phyloP scores from a whole-genome alignment of 30 jellyfish, hydroid and myxozoan species.

The Hydractinia echinata region DNA sequence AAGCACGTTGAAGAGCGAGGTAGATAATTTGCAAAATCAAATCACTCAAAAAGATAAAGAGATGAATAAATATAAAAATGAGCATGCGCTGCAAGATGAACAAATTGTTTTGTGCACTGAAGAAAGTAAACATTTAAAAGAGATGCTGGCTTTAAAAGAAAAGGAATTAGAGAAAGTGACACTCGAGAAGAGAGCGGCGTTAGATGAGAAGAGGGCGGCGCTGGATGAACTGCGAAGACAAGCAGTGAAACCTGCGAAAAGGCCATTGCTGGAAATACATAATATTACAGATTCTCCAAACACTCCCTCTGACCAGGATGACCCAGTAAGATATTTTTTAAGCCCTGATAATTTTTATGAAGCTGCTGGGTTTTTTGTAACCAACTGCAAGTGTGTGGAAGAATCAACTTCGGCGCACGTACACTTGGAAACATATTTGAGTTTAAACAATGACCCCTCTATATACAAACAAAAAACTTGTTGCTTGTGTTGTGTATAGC shows the following conservation, averaged over 20 bases:
- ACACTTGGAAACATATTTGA: too few species aligned
- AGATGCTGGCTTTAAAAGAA: background rate
- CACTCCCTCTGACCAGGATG: background rate
- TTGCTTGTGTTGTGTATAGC: too few species aligned
- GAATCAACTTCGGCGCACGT: too few species aligned
- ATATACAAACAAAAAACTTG: too few species aligned
- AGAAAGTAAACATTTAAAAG: background rate
- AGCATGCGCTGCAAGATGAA: background rate
- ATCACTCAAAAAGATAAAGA: background rate
- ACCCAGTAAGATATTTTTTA: conserved; percentile 1
- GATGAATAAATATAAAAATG: background rate
- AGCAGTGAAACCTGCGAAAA: background rate
- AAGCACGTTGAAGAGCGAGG: background rate
- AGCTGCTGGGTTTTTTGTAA: background rate
- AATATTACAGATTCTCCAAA: background rate
- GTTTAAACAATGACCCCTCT: too few species aligned
- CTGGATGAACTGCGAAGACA: conserved; percentile 15
- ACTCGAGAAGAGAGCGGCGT: conserved; percentile 9
- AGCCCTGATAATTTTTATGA: background rate
- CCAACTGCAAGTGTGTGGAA: too few species aligned
- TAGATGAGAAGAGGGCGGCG: background rate
- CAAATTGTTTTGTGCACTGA: background rate
- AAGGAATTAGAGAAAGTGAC: background rate
- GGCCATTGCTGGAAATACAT: background rate
- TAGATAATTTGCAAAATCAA: background rate